phyloP scores from a whole-genome alignment of 2,888 invertebrate species.

The Operophtera brumata region DNA sequence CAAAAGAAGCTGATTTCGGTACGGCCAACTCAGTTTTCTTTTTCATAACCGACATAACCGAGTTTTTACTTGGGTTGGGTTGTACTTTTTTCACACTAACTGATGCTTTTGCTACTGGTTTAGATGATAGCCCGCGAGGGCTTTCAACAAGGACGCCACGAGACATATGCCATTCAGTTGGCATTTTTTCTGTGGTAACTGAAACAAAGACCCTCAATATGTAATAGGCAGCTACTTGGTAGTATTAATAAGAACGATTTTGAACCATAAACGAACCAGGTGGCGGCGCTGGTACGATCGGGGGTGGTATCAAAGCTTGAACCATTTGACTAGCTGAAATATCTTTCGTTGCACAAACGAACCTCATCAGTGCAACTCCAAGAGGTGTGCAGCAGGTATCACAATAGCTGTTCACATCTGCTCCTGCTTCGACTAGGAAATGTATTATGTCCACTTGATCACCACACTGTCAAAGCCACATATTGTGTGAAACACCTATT shows the following conservation, averaged over 20 bases:
- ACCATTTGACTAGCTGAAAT: slow-evolving; percentile 44
- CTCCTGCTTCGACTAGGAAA: slow-evolving; percentile 75
- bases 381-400: slow-evolving; percentile 80
- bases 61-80: slow-evolving; percentile 38
- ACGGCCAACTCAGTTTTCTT: slow-evolving; percentile 36
- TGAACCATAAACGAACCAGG: slow-evolving; percentile 36
- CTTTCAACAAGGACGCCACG: slow-evolving; percentile 32
- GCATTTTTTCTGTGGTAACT: slow-evolving; percentile 35
- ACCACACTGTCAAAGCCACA: slow-evolving; percentile 48
- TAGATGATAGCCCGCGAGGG: slow-evolving; percentile 33
- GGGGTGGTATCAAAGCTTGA: slow-evolving; percentile 52
- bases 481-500: neutral
- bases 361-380: slow-evolving; percentile 62
- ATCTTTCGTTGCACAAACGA: slow-evolving; percentile 49
- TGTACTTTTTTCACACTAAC: slow-evolving; percentile 3
- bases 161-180: slow-evolving; percentile 58
- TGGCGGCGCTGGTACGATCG: slow-evolving; percentile 17
- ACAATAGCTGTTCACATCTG: slow-evolving; percentile 70
- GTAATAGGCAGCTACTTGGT: neutral
- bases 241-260: neutral
- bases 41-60: slow-evolving; percentile 32
- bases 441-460: slow-evolving; percentile 58
- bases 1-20: slow-evolving; percentile 11
- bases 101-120: slow-evolving; percentile 39
- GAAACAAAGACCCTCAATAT: neutral